Evolutionary conservation across 2,888 invertebrate genomes (phyloP).

Genomic region (Ametastegia equiseti): DNA sequence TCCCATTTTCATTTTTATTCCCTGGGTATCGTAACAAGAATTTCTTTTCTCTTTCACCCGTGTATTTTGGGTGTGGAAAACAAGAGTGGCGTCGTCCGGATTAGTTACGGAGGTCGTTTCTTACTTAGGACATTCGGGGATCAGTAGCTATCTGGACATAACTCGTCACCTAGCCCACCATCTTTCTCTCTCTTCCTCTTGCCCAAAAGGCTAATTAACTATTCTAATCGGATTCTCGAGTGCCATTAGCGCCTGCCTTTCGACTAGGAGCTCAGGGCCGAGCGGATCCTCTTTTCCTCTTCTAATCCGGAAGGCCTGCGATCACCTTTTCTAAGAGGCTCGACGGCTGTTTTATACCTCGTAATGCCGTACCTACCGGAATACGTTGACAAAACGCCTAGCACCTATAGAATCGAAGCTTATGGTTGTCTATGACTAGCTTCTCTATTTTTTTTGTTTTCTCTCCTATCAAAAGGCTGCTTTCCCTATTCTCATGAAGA

Average conservation of each 20-base stretch:
- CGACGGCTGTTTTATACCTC: slow-evolving; percentile 18
- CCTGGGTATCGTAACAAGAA: background rate
- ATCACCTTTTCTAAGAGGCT: slow-evolving; percentile 39
- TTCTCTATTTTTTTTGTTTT: too few relatives aligned
- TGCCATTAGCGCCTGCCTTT: slow-evolving; percentile 51
- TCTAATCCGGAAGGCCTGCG: slow-evolving; percentile 43
- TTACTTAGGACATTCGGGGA: background rate
- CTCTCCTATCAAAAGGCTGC: too few relatives aligned
- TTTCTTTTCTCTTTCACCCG: background rate
- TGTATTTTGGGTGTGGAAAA: background rate
- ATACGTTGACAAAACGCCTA: background rate
- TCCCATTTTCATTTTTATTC: background rate
- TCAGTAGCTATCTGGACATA: background rate
- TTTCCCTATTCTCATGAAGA: too few relatives aligned
- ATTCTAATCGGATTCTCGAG: slow-evolving; percentile 57
- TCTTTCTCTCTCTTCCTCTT: background rate
- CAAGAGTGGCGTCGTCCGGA: background rate
- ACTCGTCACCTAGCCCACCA: background rate
- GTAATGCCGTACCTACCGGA: background rate
- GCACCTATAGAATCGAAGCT: background rate
- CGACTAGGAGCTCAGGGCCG: slow-evolving; percentile 40
- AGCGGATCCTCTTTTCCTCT: background rate
- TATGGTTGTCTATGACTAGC: background rate
- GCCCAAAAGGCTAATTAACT: slow-evolving; percentile 46
- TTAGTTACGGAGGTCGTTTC: slow-evolving; percentile 6